Base-by-base conservation (phyloP, 2,888 invertebrate genomes). In the Scaptomyza tumidula region DNA sequence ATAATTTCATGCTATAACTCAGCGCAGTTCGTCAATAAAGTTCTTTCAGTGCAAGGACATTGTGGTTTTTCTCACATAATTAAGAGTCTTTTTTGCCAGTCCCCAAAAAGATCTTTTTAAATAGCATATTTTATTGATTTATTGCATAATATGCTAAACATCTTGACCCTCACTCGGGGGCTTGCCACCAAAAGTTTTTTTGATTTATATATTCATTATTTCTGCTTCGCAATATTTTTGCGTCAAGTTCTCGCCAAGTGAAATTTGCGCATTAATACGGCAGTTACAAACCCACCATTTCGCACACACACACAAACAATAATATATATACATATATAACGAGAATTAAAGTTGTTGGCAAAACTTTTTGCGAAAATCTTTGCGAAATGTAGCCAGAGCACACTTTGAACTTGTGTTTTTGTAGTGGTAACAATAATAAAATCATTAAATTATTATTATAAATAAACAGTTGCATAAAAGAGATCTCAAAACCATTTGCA, bases 381-480 rank as follows among this genome's bases (percentile, higher is more conserved):
- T 41, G 63, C 71, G 56, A 64, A 81, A 78, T 73, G 82, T 81
- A 44, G 60, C 37, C 59, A 37, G 43, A n/a, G 35, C 46, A 41
- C 19, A 56, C 27, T 45, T 56, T 14, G 9, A 7, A 9, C 7
- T 14, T 39, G 39, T 33, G 43, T 58, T 68, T 69, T 61, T 64
- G 65, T 45, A 50, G 59, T 67, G 59, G 50, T 57, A 57, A 71
- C 67, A 72, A 65, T 73, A 80, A 70, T 87, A 82, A 80, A 71
- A 86, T 83, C 86, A 80, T 77, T 75, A 85, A 67, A 80, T 71
- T 83, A 86, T 80, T 80, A 76, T 80, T 80, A 71, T 78, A 80
- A 81, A 83, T 83, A 86, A 86, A 75, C 73, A 71, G 71, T 49
- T 65, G 70, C 68, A 75, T 68, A 66, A 71, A 67, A 69, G 67